phyloP scores from a whole-genome alignment of 2,113 vertebrate genomes.

The Chloropsis hardwickii region DNA sequence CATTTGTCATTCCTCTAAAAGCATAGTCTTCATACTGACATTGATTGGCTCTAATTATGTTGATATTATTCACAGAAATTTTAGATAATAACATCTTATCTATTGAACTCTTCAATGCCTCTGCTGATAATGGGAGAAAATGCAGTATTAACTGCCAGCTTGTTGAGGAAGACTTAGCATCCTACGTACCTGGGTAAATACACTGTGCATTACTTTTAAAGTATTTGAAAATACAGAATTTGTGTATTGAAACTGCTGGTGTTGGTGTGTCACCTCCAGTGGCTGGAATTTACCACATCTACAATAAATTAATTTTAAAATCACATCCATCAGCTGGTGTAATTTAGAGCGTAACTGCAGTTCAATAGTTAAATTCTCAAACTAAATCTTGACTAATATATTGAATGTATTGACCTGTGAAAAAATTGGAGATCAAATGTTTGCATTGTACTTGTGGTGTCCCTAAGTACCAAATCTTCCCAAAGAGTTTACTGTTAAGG shows the following conservation, averaged over 20 bases:
- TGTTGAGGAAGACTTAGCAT: constrained; percentile 72
- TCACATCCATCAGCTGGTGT: background rate
- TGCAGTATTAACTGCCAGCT: constrained; percentile 74
- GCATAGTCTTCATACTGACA: background rate
- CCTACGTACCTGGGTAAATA: constrained; percentile 70
- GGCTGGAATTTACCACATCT: background rate
- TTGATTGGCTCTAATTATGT: background rate
- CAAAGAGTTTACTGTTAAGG: background rate
- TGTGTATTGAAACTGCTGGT: background rate
- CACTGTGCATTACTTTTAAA: background rate
- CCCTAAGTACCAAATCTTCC: background rate
- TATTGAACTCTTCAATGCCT: constrained; percentile 71
- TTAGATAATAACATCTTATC: constrained; percentile 60
- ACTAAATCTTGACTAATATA: background rate
- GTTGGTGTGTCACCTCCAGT: background rate
- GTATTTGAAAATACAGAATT: background rate
- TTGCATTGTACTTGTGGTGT: background rate
- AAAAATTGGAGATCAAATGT: background rate
- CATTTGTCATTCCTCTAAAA: background rate
- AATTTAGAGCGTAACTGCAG: background rate
- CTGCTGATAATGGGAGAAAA: background rate
- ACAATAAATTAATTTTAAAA: background rate
- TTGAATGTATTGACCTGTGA: background rate
- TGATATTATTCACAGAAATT: constrained; percentile 64
- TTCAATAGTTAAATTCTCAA: background rate